Evolutionary conservation across 2,888 invertebrate genomes (phyloP).

Genomic region (Mechanitis mazaeus): DNA sequence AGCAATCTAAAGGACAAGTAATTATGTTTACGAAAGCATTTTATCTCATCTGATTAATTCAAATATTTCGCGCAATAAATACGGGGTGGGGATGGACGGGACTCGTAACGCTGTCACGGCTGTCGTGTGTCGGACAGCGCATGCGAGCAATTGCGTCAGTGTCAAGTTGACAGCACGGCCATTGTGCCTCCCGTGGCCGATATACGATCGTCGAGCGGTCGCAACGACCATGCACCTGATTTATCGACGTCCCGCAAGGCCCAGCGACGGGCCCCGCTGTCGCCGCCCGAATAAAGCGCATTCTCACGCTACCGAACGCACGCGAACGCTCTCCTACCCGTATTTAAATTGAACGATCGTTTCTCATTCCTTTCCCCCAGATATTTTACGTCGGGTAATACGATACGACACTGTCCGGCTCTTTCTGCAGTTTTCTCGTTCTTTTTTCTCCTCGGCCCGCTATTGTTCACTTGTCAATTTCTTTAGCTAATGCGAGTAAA

Average conservation of each 20-base stretch:
- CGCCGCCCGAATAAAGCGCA: slow-evolving; percentile 70
- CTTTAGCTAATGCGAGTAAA: slow-evolving; percentile 77
- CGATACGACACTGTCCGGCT: slow-evolving; percentile 77
- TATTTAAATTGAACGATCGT: slow-evolving; percentile 73
- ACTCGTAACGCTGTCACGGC: slow-evolving; percentile 40
- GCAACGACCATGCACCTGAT: slow-evolving; percentile 61
- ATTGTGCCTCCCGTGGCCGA: slow-evolving; percentile 64
- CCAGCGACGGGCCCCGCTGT: slow-evolving; percentile 53
- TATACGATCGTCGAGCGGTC: slow-evolving; percentile 51
- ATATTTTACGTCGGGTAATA: slow-evolving; percentile 76
- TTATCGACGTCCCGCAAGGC: slow-evolving; percentile 65
- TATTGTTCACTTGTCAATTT: slow-evolving; percentile 78
- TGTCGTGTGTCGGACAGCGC: slow-evolving; percentile 50
- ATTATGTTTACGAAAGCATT: slow-evolving; percentile 60
- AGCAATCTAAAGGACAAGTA: slow-evolving; percentile 20
- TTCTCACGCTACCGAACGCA: slow-evolving; percentile 76
- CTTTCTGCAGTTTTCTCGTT: slow-evolving; percentile 70
- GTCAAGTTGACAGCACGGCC: slow-evolving; percentile 64
- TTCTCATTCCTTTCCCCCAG: slow-evolving; percentile 75
- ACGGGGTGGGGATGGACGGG: slow-evolving; percentile 44
- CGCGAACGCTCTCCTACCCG: slow-evolving; percentile 68
- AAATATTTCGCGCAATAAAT: slow-evolving; percentile 76
- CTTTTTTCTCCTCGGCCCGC: slow-evolving; percentile 65
- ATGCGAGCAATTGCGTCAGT: slow-evolving; percentile 69
- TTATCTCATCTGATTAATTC: slow-evolving; percentile 76